Conservation (phyloP, 2,888 invertebrate species). For the Lasiommata megera region DNA sequence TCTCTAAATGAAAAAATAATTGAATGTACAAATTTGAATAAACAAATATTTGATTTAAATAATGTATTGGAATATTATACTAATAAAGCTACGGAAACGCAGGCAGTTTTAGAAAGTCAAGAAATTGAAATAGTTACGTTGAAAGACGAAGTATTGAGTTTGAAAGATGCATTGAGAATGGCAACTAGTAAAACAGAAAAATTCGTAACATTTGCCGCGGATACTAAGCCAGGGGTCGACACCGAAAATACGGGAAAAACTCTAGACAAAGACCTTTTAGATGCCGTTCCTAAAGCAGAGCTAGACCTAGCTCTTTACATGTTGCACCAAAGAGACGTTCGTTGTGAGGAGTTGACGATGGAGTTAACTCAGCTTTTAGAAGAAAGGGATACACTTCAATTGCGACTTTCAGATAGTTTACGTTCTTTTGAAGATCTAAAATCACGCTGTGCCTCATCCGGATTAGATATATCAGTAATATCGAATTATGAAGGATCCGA, state of each 20-base stretch:
- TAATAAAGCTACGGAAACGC: conserved; percentile 79
- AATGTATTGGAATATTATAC: conserved; percentile 77
- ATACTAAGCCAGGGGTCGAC: conserved; percentile 59
- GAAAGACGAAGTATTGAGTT: conserved; percentile 83
- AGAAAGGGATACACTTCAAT: conserved; percentile 91
- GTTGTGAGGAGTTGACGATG: conserved; percentile 92
- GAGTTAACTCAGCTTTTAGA: conserved; percentile 91
- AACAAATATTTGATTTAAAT: conserved; percentile 77
- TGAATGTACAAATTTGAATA: conserved; percentile 73
- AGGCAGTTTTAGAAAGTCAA: conserved; percentile 84
- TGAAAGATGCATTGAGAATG: conserved; percentile 52
- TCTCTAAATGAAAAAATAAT: conserved; percentile 66
- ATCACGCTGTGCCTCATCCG: conserved; percentile 47
- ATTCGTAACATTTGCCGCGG: conserved; percentile 71
- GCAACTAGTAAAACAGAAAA: conserved; percentile 64
- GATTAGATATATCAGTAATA: conserved; percentile 49
- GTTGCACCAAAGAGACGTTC: conserved; percentile 92
- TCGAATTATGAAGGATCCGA: conserved; percentile 55
- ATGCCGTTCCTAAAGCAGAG: conserved; percentile 82
- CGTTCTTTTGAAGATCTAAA: conserved; percentile 85
- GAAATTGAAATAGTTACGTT: conserved; percentile 87
- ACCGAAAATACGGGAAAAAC: conserved; percentile 36
- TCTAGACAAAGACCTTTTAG: conserved; percentile 55
- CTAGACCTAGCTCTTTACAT: conserved; percentile 91
- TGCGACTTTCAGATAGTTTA: conserved; percentile 90